Base-by-base conservation (phyloP, 2,797 vertebrate genomes). In the Vireo griseus region DNA sequence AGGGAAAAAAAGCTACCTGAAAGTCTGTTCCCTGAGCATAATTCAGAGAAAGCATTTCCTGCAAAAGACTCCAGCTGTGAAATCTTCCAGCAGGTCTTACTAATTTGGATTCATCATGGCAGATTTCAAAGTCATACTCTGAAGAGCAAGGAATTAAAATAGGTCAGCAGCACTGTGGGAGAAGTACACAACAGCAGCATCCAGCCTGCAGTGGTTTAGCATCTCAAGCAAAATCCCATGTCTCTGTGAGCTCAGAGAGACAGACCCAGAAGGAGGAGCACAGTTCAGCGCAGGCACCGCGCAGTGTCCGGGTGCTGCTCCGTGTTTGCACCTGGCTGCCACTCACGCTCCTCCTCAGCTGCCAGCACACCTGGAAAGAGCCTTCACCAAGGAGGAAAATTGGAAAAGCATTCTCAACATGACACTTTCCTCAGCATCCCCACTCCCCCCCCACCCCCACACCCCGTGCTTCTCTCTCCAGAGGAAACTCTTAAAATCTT, bases 241-340 rank as follows among this genome's bases (percentile, higher is more conserved):
- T 29, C 25, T 7, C 44, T 4, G 22, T 2, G 15, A 25, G 44
- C 48, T 62, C 24, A 1, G 16, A 42, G 33, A 29, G 4, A 4
- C n/a, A 35, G 42, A 10, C 4, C 5, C 4, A 4, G 77, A 40
- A 15, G 6, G 24, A 9, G 73, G 40, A 83, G 51, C 25, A 1
- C 4, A 13, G 67, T 14, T 73, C 39, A 19, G 39, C 5, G 10
- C 24, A 6, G 26, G 40, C 18, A 13, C 26, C 1, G 9, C 6
- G 5, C 13, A 28, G 39, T 4, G 31, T 19, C 51, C 2, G 0
- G 15, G 13, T 0, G 24, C 25, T 75, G 16, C 11, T 33, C 39
- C 13, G 37, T 11, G 6, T 2, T 4, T 16, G 18, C 4, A 0
- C 55, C 29, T 48, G 28, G 2, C 57, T 86, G 47, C 39, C 29